Evolutionary conservation across 2,797 vertebrate genomes (phyloP), one percentile per base, ranked within the genome.

Genomic region (Oryzias dopingdopingensis): DNA sequence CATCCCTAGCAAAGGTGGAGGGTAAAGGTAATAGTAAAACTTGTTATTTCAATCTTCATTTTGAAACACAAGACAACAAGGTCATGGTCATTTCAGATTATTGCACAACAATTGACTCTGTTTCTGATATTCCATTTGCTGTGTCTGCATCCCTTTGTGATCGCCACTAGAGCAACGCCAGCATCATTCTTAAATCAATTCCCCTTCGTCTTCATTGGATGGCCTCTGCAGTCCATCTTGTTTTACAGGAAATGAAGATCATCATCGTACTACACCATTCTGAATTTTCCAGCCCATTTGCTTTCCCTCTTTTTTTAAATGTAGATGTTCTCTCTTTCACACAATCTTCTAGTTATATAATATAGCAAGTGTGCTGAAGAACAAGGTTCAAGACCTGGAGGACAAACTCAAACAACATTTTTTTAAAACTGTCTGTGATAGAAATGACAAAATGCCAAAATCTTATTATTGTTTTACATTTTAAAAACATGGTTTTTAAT

Each of bases 201-300:
- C 66, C 26, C 18, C 45, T 41, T 49, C 47, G 60, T 44, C 67
- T 70, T 77, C 56, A 64, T 57, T 67, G 43, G 2, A 59, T 53
- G 52, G 51, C 52, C 51, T 51, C 41, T 49, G 2, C 52, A 63
- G 71, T 86, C 52, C 44, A 52, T 83, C 76, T 76, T 83, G 72
- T 70, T 83, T 83, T 70, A 76, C 62, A 78, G 68, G 58, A 83
- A 71, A 80, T 49, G 67, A 48, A 65, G 59, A 57, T 81, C 74
- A 73, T 74, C 51, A 52, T 56, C 5, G 56, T 52, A 46, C 4
- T 24, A 74, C 59, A 62, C 62, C 58, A 56, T 75, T 79, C 62
- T 18, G 65, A 73, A 76, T 81, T 81, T 85, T 84, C 77, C 72
- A 56, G 65, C 52, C 76, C 81, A 82, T 86, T 84, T 82, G 49